Percentiles rank a stretch among this genome's conserved stretches.
phyloP scores from a whole-genome alignment of 2,797 vertebrate species.

The Neopelma chrysocephalum region DNA sequence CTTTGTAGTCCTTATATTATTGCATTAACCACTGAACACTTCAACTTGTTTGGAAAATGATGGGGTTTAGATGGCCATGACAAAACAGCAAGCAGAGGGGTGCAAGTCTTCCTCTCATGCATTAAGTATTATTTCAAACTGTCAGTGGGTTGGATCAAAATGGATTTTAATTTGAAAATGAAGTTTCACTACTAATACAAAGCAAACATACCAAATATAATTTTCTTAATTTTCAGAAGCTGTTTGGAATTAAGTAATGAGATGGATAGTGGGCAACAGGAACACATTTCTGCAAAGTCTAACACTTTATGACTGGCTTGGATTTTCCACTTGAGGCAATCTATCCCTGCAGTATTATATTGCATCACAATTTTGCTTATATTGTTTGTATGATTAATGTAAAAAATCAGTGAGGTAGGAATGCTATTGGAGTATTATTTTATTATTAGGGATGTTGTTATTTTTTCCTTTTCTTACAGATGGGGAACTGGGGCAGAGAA shows the following conservation, averaged over 20 bases:
- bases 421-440: not conserved
- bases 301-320: not conserved
- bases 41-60: not conserved
- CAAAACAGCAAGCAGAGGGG: not conserved
- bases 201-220: not conserved
- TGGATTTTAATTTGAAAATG: slow-evolving; percentile 29
- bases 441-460: not conserved
- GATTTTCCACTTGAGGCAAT: not conserved
- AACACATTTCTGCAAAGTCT: not conserved
- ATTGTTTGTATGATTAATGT: not conserved
- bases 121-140: not conserved
- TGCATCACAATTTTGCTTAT: not conserved
- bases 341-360: not conserved
- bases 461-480: not conserved
- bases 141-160: not conserved
- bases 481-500: not conserved
- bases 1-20: not conserved
- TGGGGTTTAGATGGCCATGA: not conserved
- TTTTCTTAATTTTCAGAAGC: slow-evolving; percentile 1
- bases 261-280: not conserved
- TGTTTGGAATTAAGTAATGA: not conserved
- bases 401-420: not conserved
- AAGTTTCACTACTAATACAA: not conserved
- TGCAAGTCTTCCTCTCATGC: not conserved
- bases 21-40: not conserved